A percentile compares a stretch with the other conserved stretches of the same genome.
Conservation (phyloP, 2,888 invertebrate genomes). For the Frankliniella intonsa region DNA sequence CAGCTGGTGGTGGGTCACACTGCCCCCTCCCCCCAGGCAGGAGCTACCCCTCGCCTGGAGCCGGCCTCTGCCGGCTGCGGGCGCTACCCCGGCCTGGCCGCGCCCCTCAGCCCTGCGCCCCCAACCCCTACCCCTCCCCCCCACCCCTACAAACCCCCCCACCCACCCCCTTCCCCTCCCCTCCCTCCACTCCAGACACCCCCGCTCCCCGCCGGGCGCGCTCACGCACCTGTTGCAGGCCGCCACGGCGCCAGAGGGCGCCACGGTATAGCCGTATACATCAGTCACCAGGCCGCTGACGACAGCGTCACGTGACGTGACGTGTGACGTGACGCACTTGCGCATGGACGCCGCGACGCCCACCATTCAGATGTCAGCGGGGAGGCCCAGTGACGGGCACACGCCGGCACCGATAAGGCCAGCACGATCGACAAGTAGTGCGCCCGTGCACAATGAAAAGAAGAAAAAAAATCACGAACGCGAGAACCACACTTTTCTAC, state of each 20-base stretch:
- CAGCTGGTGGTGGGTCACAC: too few relatives aligned
- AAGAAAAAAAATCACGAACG: too few relatives aligned
- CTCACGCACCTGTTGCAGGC: background rate
- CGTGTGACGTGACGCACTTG: background rate
- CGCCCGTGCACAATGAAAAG: too few relatives aligned
- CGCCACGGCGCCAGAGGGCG: background rate
- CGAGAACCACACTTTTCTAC: too few relatives aligned
- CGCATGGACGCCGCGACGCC: background rate
- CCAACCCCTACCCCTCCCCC: background rate
- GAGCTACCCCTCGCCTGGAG: background rate
- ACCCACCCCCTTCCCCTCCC: too few relatives aligned
- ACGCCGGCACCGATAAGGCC: too few relatives aligned
- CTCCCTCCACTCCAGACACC: background rate
- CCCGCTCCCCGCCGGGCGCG: background rate
- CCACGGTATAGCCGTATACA: background rate
- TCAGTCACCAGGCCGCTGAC: background rate
- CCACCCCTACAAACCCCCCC: too few relatives aligned
- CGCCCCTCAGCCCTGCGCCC: too few relatives aligned
- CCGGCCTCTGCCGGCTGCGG: background rate
- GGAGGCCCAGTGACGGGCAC: background rate
- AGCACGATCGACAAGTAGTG: too few relatives aligned
- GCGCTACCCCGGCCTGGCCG: too few relatives aligned
- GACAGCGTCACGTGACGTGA: background rate
- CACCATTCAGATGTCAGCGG: background rate
- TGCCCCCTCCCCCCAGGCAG: too few relatives aligned